Percentiles rank a stretch among this genome's conserved stretches.
phyloP scores from a whole-genome alignment of 2,113 vertebrate genomes.

The Spea bombifrons region DNA sequence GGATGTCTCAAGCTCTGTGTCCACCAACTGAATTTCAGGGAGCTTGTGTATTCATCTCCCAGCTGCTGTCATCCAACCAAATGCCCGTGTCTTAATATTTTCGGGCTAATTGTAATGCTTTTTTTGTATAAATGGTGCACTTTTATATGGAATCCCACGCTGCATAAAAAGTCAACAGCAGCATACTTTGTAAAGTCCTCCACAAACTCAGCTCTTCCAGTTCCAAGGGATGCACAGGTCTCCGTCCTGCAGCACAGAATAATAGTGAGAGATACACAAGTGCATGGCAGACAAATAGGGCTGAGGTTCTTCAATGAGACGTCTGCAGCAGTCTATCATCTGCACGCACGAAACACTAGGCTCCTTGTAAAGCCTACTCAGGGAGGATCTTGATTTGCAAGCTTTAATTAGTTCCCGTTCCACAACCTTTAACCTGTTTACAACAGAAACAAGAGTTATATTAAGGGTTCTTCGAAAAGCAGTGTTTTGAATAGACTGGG shows the following conservation, averaged over 20 bases:
- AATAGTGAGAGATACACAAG: constrained; percentile 85
- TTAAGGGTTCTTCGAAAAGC: no score
- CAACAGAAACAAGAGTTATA: not conserved
- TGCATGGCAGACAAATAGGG: constrained; percentile 79
- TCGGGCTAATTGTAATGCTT: no score
- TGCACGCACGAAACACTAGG: constrained; percentile 81
- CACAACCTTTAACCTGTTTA: constrained; percentile 72
- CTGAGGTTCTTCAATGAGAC: constrained; percentile 71
- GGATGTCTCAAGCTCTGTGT: no score
- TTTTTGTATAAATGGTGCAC: no score
- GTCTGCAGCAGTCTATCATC: constrained; percentile 82
- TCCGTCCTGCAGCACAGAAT: constrained; percentile 92
- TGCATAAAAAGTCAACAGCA: not conserved
- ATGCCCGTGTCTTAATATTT: no score
- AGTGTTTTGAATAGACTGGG: no score
- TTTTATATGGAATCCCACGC: not conserved
- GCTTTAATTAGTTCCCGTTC: constrained; percentile 69
- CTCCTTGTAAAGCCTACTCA: constrained; percentile 83
- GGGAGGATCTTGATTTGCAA: constrained; percentile 71
- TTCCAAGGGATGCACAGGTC: constrained; percentile 95
- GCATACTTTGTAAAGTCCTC: not conserved
- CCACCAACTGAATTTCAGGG: no score
- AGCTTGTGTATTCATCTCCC: no score
- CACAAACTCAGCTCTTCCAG: constrained; percentile 73
- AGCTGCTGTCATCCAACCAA: no score